These are phyloP conservation scores for Phthorimaea operculella DNA, from an alignment of 1,140 invertebrate species.

Conservation along the genomic window DNA sequence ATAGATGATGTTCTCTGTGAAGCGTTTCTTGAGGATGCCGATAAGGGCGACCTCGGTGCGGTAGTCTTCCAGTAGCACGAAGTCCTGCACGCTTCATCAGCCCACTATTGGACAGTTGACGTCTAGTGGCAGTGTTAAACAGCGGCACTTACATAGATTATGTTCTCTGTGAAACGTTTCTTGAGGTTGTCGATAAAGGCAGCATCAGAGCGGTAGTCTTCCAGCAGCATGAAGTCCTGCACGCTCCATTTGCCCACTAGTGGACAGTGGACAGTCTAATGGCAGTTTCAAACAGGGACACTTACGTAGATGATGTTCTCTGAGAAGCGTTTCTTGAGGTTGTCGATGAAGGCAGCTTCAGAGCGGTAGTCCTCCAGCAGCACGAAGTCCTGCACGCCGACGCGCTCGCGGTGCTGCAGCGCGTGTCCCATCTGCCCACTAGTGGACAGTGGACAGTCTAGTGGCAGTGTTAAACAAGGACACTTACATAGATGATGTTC, in stretches of 20 bases:
- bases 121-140: no score
- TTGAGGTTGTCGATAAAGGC: slow-evolving; percentile 90
- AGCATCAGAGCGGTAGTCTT: no score
- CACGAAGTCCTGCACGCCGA: slow-evolving; percentile 93
- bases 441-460: no score
- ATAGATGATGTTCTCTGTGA: slow-evolving; percentile 90
- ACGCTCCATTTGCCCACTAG: no score
- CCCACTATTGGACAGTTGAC: no score
- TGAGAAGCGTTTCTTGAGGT: slow-evolving; percentile 85
- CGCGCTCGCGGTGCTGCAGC: slow-evolving; percentile 83
- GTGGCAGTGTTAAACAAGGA: no score
- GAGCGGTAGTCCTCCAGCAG: slow-evolving; percentile 88
- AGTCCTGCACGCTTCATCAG: slow-evolving; percentile 93
- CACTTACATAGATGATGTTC: slow-evolving; percentile 95
- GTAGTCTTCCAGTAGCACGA: slow-evolving; percentile 90
- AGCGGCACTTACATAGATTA: slow-evolving; percentile 94
- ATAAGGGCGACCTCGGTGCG: no score
- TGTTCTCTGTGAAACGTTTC: slow-evolving; percentile 86
- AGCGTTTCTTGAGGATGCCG: slow-evolving; percentile 87
- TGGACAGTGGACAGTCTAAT: no score
- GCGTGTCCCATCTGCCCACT: slow-evolving; percentile 80
- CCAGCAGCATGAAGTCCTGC: slow-evolving; percentile 91
- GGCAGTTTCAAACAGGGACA: no score
- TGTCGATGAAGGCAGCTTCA: slow-evolving; percentile 87
- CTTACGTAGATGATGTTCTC: slow-evolving; percentile 94